phyloP scores from a whole-genome alignment of 2,113 vertebrate genomes.

The Hypanus sabinus region DNA sequence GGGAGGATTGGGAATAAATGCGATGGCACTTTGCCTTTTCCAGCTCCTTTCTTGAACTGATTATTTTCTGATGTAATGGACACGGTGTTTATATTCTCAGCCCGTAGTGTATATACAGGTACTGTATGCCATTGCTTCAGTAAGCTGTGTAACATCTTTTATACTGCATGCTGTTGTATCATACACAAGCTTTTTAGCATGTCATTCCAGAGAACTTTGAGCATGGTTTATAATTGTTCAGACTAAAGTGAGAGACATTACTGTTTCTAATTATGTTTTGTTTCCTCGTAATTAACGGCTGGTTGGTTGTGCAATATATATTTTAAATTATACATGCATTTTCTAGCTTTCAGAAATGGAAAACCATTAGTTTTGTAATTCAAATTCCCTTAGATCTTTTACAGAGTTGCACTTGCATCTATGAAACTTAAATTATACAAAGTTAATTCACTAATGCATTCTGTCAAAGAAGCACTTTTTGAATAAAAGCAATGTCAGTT shows the following conservation, averaged over 20 bases:
- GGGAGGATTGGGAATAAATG: constrained; percentile 91
- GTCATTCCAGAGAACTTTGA: constrained; percentile 19
- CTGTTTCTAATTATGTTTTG: constrained; percentile 32
- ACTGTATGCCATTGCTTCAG: constrained; percentile 22
- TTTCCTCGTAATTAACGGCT: constrained; percentile 52
- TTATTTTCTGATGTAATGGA: constrained; percentile 25
- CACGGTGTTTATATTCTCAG: constrained; percentile 27
- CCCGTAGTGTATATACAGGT: constrained; percentile 24
- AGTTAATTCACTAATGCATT: constrained; percentile 42
- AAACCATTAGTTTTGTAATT: constrained; percentile 65
- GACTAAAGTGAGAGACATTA: constrained; percentile 12
- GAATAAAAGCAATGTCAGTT: neutral
- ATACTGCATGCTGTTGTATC: constrained; percentile 34
- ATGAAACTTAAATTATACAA: constrained; percentile 60
- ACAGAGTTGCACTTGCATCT: constrained; percentile 60
- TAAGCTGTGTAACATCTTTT: constrained; percentile 30
- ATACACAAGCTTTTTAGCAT: constrained; percentile 29
- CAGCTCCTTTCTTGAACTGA: constrained; percentile 13
- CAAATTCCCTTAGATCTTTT: constrained; percentile 64
- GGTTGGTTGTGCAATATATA: constrained; percentile 74
- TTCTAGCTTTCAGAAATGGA: constrained; percentile 53
- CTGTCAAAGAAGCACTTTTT: constrained; percentile 16
- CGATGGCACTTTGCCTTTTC: neutral
- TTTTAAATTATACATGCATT: constrained; percentile 63
- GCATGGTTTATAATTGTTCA: constrained; percentile 33